These are phyloP conservation scores for Uria aalge DNA, from an alignment of 2,113 vertebrate species.

Conservation along the genomic window DNA sequence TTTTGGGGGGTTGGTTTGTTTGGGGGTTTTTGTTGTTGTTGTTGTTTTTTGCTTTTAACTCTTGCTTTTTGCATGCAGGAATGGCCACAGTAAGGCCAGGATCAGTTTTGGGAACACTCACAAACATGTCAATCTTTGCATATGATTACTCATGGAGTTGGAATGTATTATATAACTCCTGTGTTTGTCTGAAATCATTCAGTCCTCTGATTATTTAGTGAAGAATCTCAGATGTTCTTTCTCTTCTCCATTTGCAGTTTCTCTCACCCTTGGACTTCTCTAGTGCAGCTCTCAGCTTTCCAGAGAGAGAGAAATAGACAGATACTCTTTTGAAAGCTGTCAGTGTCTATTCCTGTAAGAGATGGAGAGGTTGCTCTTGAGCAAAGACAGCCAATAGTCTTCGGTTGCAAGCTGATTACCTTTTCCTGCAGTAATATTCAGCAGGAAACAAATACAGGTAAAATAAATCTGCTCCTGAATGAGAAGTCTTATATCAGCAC, in stretches of 20 bases:
- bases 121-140: slow-evolving; percentile 42
- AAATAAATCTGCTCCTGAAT: background rate
- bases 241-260: background rate
- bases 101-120: background rate
- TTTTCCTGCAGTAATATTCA: background rate
- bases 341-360: background rate
- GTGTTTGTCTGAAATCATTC: slow-evolving; percentile 25
- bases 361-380: background rate
- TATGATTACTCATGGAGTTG: slow-evolving; percentile 22
- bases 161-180: slow-evolving; percentile 43
- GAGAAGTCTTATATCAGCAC: background rate
- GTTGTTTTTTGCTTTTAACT: background rate
- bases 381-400: background rate
- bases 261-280: background rate
- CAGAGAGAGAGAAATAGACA: background rate
- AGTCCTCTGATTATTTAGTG: background rate
- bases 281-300: background rate
- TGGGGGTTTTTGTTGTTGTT: background rate
- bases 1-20: background rate
- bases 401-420: background rate
- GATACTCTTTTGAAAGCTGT: background rate
- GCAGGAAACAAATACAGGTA: background rate
- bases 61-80: background rate
- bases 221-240: slow-evolving; percentile 28
- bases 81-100: background rate